These are phyloP conservation scores for Ceratitis capitata DNA, from an alignment of 1,140 invertebrate species.

Conservation along the genomic window DNA sequence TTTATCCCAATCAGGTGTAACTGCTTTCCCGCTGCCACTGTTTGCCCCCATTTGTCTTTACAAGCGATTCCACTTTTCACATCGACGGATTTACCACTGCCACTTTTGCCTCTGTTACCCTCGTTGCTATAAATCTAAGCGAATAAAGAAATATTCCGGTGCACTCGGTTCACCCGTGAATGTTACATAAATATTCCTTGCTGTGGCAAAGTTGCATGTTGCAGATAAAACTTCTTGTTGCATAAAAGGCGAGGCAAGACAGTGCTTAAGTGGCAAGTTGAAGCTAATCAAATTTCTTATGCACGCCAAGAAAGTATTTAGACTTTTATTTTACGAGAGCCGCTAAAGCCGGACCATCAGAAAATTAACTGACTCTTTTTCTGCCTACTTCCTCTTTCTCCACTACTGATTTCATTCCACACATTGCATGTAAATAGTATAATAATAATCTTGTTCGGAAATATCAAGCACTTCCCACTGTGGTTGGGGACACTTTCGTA, in stretches of 20 bases:
- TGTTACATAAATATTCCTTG: background rate
- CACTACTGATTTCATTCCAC: no score
- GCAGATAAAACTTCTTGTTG: background rate
- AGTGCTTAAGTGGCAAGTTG: background rate
- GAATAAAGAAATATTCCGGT: background rate
- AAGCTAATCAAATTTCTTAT: background rate
- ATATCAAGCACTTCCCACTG: background rate
- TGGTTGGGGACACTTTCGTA: background rate
- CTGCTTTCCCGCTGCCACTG: no score
- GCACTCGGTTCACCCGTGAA: background rate
- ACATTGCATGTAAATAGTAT: no score
- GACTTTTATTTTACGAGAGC: no score
- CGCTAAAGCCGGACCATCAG: no score
- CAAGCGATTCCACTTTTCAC: background rate
- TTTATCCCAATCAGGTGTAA: no score
- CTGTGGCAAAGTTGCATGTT: background rate
- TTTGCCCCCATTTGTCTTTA: background rate
- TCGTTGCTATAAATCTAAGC: background rate
- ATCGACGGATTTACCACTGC: background rate
- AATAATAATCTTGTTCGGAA: background rate
- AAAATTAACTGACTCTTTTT: no score
- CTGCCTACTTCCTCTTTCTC: no score
- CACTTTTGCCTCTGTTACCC: background rate
- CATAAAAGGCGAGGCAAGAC: background rate
- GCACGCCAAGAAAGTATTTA: no score